Evolutionary conservation across 2,797 vertebrate species (phyloP).

Genomic region (Lagorchestes hirsutus): DNA sequence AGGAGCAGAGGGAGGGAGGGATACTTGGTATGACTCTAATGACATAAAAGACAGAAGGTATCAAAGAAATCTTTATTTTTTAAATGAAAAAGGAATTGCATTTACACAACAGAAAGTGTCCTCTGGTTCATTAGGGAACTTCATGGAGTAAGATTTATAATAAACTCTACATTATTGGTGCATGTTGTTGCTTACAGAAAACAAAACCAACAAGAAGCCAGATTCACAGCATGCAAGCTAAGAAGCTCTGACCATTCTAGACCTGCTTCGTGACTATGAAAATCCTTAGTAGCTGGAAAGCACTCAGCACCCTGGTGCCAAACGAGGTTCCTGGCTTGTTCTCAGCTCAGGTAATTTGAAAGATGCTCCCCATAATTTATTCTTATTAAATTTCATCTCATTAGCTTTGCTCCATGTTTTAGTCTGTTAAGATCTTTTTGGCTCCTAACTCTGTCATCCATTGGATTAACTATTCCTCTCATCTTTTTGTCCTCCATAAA

Average conservation of each 20-base stretch:
- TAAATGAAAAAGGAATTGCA: not conserved
- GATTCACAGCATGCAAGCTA: not conserved
- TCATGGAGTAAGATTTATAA: not conserved
- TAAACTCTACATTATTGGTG: not conserved
- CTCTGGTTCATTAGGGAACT: not conserved
- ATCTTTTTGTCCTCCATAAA: slow-evolving; percentile 45
- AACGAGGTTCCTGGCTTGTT: not conserved
- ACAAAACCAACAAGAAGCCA: not conserved
- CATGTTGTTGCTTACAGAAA: not conserved
- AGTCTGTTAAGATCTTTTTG: slow-evolving; percentile 52
- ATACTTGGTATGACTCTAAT: not conserved
- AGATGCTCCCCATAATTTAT: slow-evolving; percentile 23
- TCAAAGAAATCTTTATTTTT: not conserved
- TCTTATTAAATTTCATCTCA: slow-evolving; percentile 54
- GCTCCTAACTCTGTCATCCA: not conserved
- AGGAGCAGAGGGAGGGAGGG: not conserved
- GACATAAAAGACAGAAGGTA: not conserved
- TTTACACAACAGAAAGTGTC: not conserved
- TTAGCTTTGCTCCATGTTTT: slow-evolving; percentile 43
- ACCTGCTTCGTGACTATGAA: not conserved
- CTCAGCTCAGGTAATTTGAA: not conserved
- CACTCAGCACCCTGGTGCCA: not conserved
- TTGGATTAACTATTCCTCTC: not conserved
- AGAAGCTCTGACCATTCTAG: not conserved
- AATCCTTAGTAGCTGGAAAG: not conserved